Conservation (phyloP, 2,113 vertebrate genomes). For the Empidonax traillii region DNA sequence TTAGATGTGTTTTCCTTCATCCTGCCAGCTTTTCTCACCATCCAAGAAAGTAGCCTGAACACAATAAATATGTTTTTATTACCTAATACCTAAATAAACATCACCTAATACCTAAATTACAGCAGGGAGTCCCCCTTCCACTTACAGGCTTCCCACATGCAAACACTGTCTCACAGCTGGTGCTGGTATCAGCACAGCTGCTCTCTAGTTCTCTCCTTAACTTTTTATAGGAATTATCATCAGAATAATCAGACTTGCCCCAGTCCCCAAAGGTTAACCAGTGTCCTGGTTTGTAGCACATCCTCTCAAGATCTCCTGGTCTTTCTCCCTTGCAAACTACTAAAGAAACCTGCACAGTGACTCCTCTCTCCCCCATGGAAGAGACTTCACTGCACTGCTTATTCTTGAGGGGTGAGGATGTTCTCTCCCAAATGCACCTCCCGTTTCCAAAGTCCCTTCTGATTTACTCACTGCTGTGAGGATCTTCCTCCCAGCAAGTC, state of each 20-base stretch:
- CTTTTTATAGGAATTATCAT: neutral
- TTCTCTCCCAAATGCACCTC: neutral
- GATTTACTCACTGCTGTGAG: neutral
- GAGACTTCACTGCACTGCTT: neutral
- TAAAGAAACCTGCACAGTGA: neutral
- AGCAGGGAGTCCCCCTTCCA: neutral
- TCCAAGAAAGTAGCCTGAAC: neutral
- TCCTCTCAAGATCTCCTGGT: neutral
- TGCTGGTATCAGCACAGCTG: neutral
- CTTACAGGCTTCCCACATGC: neutral
- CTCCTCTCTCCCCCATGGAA: neutral
- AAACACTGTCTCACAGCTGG: neutral
- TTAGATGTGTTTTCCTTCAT: neutral
- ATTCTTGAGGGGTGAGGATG: neutral
- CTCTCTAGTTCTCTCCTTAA: neutral
- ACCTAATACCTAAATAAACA: neutral
- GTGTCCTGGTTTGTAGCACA: neutral
- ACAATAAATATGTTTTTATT: neutral
- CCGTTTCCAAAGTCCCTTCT: neutral
- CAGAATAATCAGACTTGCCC: neutral
- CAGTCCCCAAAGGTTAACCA: neutral
- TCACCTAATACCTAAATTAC: neutral
- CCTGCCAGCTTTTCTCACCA: neutral
- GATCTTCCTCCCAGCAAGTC: neutral
- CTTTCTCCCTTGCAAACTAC: neutral